Percentiles rank a stretch among this genome's conserved stretches.
Conservation (phyloP, 2,113 vertebrate genomes). For the Edolisoma coerulescens region DNA sequence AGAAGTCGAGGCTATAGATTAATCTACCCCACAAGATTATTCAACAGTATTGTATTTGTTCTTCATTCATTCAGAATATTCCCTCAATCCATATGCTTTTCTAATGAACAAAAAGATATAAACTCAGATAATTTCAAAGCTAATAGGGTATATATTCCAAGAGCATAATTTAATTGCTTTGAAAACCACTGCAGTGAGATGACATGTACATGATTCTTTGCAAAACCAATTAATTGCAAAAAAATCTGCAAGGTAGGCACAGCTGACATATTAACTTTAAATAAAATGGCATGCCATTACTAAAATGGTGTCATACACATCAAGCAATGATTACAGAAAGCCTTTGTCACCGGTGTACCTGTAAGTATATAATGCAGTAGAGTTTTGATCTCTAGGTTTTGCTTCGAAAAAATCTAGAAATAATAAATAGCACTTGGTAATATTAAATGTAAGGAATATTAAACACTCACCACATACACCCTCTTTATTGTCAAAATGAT, state of each 20-base stretch:
- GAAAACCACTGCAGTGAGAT: background rate
- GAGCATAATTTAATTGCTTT: slow-evolving; percentile 40
- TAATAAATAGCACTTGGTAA: slow-evolving; percentile 46
- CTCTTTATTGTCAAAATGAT: slow-evolving; percentile 69
- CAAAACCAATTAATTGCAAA: slow-evolving; percentile 43
- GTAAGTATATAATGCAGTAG: slow-evolving; percentile 3
- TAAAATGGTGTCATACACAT: slow-evolving; percentile 32
- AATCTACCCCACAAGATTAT: slow-evolving; percentile 79
- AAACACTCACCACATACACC: slow-evolving; percentile 74
- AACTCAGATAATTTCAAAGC: slow-evolving; percentile 60
- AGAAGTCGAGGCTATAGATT: slow-evolving; percentile 79
- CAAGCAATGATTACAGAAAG: background rate
- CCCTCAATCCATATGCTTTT: slow-evolving; percentile 63
- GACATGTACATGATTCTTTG: background rate
- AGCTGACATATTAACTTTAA: slow-evolving; percentile 23
- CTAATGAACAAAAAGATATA: slow-evolving; percentile 53
- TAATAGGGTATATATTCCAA: slow-evolving; percentile 40
- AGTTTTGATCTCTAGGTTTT: slow-evolving; percentile 4
- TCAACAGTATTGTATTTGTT: slow-evolving; percentile 73
- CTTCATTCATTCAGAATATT: slow-evolving; percentile 72
- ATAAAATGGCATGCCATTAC: slow-evolving; percentile 31
- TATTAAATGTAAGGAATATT: slow-evolving; percentile 39
- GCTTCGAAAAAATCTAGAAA: slow-evolving; percentile 29
- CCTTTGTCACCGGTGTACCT: slow-evolving; percentile 4
- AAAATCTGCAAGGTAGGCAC: slow-evolving; percentile 37